Conservation (phyloP, 2,888 invertebrate species). For the Tipula unca region DNA sequence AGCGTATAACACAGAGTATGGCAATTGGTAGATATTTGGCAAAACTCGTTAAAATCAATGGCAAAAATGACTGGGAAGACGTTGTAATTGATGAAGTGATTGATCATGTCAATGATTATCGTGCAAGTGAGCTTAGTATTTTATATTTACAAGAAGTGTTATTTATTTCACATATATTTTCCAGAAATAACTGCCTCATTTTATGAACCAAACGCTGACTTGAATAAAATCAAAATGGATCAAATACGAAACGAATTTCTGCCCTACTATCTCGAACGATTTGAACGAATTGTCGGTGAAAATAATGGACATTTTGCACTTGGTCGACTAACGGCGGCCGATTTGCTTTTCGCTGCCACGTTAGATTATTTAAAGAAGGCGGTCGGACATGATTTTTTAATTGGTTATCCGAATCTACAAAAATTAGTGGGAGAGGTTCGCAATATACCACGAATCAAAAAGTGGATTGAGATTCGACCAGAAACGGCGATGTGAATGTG, state of each 20-base stretch:
- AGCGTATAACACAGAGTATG: conserved; percentile 42
- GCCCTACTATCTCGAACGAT: conserved; percentile 20
- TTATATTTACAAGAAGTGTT: background rate
- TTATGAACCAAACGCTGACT: conserved; percentile 21
- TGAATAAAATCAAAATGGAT: conserved; percentile 19
- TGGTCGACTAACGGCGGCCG: background rate
- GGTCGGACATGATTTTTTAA: background rate
- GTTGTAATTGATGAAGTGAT: conserved; percentile 46
- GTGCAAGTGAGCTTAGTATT: conserved; percentile 39
- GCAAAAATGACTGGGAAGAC: conserved; percentile 45
- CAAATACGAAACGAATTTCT: background rate
- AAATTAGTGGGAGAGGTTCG: background rate
- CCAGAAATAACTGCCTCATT: conserved; percentile 10
- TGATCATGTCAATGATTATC: conserved; percentile 46
- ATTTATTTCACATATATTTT: background rate
- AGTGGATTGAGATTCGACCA: background rate
- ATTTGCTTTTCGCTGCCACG: background rate
- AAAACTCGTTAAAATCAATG: conserved; percentile 43
- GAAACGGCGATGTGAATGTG: background rate
- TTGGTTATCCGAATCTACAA: background rate
- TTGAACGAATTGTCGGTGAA: conserved; percentile 1
- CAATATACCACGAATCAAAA: background rate
- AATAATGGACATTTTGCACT: background rate
- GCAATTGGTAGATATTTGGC: conserved; percentile 48
- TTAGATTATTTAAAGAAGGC: background rate